Evolutionary conservation across 2,888 invertebrate genomes (phyloP), one percentile per base, ranked within the genome.

Genomic region (Papilio demoleus): DNA sequence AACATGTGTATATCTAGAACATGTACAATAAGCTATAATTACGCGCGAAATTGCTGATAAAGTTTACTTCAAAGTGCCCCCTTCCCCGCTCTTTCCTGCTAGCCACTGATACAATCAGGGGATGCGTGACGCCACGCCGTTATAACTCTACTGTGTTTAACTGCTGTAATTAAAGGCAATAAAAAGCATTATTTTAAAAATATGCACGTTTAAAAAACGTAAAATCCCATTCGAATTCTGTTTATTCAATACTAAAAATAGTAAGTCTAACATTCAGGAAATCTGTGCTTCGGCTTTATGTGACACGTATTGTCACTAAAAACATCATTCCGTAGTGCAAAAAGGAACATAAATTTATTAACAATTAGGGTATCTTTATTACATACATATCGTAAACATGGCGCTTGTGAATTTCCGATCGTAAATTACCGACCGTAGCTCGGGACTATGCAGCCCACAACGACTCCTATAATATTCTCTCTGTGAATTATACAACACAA

Each of bases 331-430:
- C 17, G 42, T 42, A 0, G n/a, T 12, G 24, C 14, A 24, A 50
- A 50, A 12, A 50, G 22, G 27, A 53, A 53, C 53, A 19, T 45
- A 9, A 19, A 24, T 27, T 31, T 56, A 53, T 27, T 31, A 31
- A 56, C n/a, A 56, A 56, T 56, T 56, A 56, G 27, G 53, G 31
- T 31, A 24, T 53, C 31, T 50, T 56, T 56, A 56, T 56, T 31
- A 31, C 53, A n/a, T n/a, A 31, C 31, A 56, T 56, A 27, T 56
- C 31, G 53, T 56, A 56, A 56, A 56, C 17, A 31, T 56, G 27
- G 31, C 62, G 53, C 22, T 31, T 56, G 36, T 50, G 53, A 50
- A 53, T 64, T 64, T 50, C 36, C 63, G 50, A 64, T 50, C 63
- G 27, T 64, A 53, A 64, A 64, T 64, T 50, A 63, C 50, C 50